Evolutionary conservation across 2,113 vertebrate species (phyloP).

Genomic region (Procavia capensis): DNA sequence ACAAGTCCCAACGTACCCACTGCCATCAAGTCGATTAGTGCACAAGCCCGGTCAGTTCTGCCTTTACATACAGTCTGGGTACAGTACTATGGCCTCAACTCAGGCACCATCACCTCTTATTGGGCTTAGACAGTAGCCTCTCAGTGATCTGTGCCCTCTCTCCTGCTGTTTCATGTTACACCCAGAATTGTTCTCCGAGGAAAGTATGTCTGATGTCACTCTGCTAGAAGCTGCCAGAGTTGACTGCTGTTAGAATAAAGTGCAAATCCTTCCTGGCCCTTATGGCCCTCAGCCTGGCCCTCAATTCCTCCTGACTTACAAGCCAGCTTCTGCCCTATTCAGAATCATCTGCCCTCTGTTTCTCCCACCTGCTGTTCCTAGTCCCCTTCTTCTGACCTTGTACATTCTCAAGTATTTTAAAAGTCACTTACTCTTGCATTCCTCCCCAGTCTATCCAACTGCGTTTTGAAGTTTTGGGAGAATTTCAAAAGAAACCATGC

Average conservation of each 20-base stretch:
- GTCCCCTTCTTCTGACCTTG: background rate
- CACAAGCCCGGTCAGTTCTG: background rate
- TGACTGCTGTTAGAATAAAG: accelerated
- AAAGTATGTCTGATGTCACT: background rate
- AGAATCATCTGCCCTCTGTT: accelerated
- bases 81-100: background rate
- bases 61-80: background rate
- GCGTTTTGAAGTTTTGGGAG: background rate
- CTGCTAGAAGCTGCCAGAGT: background rate
- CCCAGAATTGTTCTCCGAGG: background rate
- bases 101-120: background rate
- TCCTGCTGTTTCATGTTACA: background rate
- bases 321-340: accelerated
- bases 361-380: background rate
- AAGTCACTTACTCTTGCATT: background rate
- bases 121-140: background rate
- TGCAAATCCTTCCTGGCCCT: background rate
- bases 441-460: background rate
- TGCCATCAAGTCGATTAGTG: too few relatives aligned
- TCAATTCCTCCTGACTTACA: background rate
- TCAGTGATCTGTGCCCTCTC: background rate
- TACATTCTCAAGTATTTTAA: background rate
- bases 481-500: background rate
- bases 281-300: too few relatives aligned
- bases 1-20: too few relatives aligned